Conservation (phyloP, 2,797 vertebrate genomes). For the Enteromius anoplus region DNA sequence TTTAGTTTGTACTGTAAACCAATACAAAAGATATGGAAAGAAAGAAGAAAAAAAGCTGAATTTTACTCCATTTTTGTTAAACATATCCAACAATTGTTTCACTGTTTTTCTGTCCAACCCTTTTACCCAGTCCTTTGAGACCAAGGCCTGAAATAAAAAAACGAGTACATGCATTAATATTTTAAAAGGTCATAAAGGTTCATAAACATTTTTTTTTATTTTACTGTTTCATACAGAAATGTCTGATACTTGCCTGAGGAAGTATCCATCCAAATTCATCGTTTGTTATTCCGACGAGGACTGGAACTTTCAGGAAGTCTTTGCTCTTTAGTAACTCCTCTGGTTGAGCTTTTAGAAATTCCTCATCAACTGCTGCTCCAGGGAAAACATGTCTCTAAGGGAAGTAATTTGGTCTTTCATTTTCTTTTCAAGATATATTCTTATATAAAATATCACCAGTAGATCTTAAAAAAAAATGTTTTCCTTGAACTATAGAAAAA, state of each 20-base stretch:
- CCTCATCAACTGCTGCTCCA: constrained; percentile 71
- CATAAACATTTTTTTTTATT: background rate
- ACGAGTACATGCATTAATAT: background rate
- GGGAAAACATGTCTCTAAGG: constrained; percentile 68
- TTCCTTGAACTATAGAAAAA: background rate
- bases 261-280: constrained; percentile 84
- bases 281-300: constrained; percentile 80
- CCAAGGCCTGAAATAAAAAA: constrained; percentile 65
- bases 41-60: background rate
- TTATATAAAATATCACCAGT: background rate
- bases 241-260: constrained; percentile 67
- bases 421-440: background rate
- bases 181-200: background rate
- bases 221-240: background rate
- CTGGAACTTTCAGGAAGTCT: constrained; percentile 74
- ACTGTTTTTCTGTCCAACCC: constrained; percentile 70
- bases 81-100: constrained; percentile 65
- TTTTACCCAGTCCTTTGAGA: constrained; percentile 69
- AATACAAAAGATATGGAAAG: background rate
- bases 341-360: constrained; percentile 71
- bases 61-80: constrained; percentile 72
- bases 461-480: no score
- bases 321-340: constrained; percentile 74
- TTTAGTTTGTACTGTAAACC: background rate
- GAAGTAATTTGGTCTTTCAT: background rate